Percentiles rank a stretch among this genome's conserved stretches.
These are phyloP conservation scores for Lathamus discolor DNA, from an alignment of 2,113 vertebrate species.

Conservation along the genomic window DNA sequence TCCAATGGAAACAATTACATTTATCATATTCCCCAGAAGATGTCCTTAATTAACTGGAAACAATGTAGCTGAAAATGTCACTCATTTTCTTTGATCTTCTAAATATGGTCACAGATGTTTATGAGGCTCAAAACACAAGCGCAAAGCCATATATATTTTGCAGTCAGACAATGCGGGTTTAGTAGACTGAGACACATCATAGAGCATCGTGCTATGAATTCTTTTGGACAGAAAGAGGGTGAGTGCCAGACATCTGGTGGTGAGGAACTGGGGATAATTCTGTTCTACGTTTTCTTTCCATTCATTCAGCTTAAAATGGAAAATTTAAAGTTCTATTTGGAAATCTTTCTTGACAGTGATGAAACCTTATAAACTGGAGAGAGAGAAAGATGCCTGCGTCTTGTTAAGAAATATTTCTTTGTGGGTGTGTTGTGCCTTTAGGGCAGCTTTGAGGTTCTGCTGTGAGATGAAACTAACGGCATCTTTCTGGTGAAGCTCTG, in stretches of 20 bases:
- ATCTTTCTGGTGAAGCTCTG: not conserved
- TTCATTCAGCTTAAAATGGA: not conserved
- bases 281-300: not conserved
- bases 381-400: not conserved
- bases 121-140: not conserved
- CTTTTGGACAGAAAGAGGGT: not conserved
- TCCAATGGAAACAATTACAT: not conserved
- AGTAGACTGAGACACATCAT: not conserved
- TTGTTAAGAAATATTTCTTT: not conserved
- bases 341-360: not conserved
- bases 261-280: not conserved
- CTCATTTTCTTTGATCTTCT: not conserved
- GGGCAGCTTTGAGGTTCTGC: slow-evolving; percentile 27
- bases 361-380: not conserved
- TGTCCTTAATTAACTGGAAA: not conserved
- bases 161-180: not conserved
- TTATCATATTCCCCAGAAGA: not conserved
- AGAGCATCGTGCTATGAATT: not conserved
- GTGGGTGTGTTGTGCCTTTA: not conserved
- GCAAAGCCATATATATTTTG: not conserved
- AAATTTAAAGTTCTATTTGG: not conserved
- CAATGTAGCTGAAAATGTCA: not conserved
- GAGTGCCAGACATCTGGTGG: not conserved
- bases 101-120: not conserved
- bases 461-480: not conserved